A percentile compares a stretch with the other conserved stretches of the same genome.
phyloP scores from a whole-genome alignment of 2,888 invertebrate species.

The Mimachlamys varia region DNA sequence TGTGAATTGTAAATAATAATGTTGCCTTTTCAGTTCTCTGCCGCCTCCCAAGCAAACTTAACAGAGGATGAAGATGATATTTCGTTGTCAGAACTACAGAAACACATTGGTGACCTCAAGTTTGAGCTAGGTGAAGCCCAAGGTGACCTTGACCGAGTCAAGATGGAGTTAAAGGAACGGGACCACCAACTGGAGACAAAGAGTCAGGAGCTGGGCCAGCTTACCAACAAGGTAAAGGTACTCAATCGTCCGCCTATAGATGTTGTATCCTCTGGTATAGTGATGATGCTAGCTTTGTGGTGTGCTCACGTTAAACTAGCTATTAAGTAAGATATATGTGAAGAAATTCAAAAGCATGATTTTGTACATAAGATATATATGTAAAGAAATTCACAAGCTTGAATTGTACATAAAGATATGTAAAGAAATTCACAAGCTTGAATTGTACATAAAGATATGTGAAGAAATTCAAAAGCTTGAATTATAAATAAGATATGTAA shows the following conservation, averaged over 20 bases:
- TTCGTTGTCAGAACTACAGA: conserved; percentile 51
- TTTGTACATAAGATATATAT: too few species aligned
- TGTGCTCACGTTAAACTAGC: too few species aligned
- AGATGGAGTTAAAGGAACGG: conserved; percentile 56
- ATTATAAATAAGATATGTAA: too few species aligned
- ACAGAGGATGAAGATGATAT: conserved; percentile 39
- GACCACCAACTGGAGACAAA: conserved; percentile 91
- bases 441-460: too few species aligned
- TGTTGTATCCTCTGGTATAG: background rate
- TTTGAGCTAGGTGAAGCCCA: conserved; percentile 60
- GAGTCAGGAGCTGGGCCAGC: conserved; percentile 89
- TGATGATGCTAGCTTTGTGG: too few species aligned
- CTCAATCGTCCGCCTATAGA: conserved; percentile 10
- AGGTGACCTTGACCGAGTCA: conserved; percentile 58
- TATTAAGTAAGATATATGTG: too few species aligned
- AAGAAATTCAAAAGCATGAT: too few species aligned
- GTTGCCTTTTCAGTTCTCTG: background rate
- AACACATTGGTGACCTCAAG: conserved; percentile 60
- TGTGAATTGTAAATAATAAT: background rate
- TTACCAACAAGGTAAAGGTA: conserved; percentile 88
- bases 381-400: too few species aligned
- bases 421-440: too few species aligned
- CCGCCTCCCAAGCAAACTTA: background rate
- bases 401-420: too few species aligned
- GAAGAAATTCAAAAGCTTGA: too few species aligned